Evolutionary conservation across 2,113 vertebrate genomes (phyloP).

Genomic region (Pluvianellus socialis): DNA sequence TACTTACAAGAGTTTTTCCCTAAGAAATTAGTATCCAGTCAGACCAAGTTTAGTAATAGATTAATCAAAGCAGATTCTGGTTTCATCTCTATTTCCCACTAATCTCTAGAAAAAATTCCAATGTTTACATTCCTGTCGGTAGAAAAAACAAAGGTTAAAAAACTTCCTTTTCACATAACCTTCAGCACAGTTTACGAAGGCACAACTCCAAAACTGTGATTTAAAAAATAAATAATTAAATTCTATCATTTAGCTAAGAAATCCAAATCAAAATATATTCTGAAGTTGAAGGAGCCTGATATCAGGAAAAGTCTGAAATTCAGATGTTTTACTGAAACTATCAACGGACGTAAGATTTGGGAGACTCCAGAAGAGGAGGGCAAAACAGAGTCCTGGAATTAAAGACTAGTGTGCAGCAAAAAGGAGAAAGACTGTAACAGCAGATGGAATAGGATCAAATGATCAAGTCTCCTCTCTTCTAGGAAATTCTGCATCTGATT

Average conservation of each 20-base stretch:
- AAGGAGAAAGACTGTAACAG: not conserved
- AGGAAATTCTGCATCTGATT: not conserved
- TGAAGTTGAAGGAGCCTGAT: not conserved
- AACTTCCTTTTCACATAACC: not conserved
- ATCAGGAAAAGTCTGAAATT: not conserved
- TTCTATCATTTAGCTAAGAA: not conserved
- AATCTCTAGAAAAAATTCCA: not conserved
- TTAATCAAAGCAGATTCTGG: not conserved
- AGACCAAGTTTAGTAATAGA: not conserved
- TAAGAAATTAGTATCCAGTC: not conserved
- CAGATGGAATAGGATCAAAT: not conserved
- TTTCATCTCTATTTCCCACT: not conserved
- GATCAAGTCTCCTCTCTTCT: not conserved
- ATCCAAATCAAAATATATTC: not conserved
- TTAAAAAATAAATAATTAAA: not conserved
- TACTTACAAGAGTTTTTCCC: not conserved
- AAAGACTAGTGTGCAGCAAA: not conserved
- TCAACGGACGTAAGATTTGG: not conserved
- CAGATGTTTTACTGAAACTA: not conserved
- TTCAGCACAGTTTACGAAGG: not conserved
- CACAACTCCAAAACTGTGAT: not conserved
- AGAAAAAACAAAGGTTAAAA: not conserved
- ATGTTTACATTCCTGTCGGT: not conserved
- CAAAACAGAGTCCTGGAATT: not conserved
- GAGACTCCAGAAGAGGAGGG: not conserved